Conservation (phyloP, 2,797 vertebrate species). For the Clangula hyemalis region DNA sequence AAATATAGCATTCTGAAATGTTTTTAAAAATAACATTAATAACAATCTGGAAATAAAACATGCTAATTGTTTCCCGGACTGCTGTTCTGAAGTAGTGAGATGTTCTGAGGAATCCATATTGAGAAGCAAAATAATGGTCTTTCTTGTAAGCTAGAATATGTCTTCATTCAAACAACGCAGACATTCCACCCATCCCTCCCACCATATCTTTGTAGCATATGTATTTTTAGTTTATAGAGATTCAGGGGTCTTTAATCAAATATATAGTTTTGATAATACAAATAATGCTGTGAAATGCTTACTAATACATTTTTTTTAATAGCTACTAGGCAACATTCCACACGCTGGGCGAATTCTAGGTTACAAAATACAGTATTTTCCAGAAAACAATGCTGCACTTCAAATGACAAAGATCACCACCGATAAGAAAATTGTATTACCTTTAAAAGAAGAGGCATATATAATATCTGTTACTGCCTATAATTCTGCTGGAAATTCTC, state of each 20-base stretch:
- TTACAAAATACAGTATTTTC: conserved; percentile 74
- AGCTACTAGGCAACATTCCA: conserved; percentile 38
- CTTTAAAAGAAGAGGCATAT: conserved; percentile 59
- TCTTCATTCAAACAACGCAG: background rate
- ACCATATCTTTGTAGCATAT: background rate
- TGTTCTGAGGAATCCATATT: background rate
- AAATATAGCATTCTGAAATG: background rate
- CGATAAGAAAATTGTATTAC: conserved; percentile 11
- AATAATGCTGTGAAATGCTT: background rate
- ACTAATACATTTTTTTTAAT: background rate
- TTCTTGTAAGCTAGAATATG: background rate
- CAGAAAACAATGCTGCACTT: conserved; percentile 40
- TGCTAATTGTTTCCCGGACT: background rate
- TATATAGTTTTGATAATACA: background rate
- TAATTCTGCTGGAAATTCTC: conserved; percentile 75
- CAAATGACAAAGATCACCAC: conserved; percentile 5
- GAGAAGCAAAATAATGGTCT: background rate
- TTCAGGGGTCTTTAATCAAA: background rate
- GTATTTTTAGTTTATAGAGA: background rate
- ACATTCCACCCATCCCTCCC: too few relatives aligned
- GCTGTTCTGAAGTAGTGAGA: background rate
- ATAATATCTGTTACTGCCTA: conserved; percentile 65
- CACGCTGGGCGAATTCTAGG: conserved; percentile 60
- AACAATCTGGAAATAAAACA: background rate
- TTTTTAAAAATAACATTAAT: background rate